Conservation (phyloP, 2,888 invertebrate species). For the Thereva unica region DNA sequence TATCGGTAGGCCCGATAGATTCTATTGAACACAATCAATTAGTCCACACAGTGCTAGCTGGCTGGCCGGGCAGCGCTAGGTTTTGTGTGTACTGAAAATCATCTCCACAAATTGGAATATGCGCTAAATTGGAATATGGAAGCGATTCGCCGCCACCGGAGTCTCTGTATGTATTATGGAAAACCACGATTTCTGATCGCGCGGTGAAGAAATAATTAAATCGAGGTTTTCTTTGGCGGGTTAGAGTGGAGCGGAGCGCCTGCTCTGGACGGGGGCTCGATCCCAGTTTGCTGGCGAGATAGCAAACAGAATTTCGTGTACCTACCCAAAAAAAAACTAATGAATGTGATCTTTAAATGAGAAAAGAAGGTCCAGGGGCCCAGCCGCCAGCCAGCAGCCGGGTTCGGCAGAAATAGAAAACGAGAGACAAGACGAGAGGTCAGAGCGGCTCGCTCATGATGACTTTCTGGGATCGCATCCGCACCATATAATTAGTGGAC, state of each 20-base stretch:
- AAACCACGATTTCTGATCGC: constrained; percentile 2
- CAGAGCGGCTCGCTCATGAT: constrained; percentile 25
- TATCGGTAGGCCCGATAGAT: constrained; percentile 13
- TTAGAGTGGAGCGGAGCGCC: constrained; percentile 18
- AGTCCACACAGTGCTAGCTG: constrained; percentile 16
- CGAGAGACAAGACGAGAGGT: constrained; percentile 19
- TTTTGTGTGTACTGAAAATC: constrained; percentile 10
- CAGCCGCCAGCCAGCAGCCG: constrained; percentile 12
- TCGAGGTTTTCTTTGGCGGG: background rate
- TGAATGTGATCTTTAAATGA: constrained; percentile 16
- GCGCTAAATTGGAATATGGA: constrained; percentile 6
- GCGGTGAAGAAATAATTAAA: constrained; percentile 27
- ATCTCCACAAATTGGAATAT: background rate
- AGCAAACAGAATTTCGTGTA: constrained; percentile 16
- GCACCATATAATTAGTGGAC: constrained; percentile 38
- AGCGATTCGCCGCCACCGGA: constrained; percentile 6
- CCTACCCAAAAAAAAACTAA: constrained; percentile 14
- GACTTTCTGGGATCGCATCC: constrained; percentile 35
- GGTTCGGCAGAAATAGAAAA: constrained; percentile 23
- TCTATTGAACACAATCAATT: constrained; percentile 32
- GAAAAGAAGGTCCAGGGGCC: constrained; percentile 22
- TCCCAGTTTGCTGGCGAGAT: constrained; percentile 20
- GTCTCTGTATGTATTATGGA: background rate
- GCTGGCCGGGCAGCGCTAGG: background rate
- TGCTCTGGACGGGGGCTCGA: constrained; percentile 10